A percentile compares a stretch with the other conserved stretches of the same genome.
These are phyloP conservation scores for Apteryx owenii DNA, from an alignment of 2,113 vertebrate species.

Conservation along the genomic window DNA sequence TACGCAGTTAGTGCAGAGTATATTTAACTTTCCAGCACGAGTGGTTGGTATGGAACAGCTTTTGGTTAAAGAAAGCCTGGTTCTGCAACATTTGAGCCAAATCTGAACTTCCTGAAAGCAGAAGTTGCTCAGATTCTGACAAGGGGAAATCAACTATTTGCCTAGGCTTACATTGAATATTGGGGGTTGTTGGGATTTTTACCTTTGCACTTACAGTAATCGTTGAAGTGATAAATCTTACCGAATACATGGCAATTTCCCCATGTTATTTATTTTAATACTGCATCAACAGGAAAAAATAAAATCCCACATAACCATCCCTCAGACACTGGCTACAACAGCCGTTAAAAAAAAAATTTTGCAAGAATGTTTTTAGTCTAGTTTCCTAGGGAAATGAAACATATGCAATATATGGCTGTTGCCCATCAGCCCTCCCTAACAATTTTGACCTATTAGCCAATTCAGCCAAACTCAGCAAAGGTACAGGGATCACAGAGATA, in stretches of 20 bases:
- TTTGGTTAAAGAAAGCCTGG: background rate
- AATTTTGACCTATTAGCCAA: background rate
- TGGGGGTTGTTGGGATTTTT: background rate
- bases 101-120: background rate
- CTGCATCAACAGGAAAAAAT: background rate
- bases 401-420: background rate
- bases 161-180: background rate
- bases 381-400: background rate
- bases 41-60: background rate
- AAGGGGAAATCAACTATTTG: background rate
- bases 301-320: background rate
- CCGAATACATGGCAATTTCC: background rate
- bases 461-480: background rate
- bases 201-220: background rate
- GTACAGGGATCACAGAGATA: background rate
- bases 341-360: background rate
- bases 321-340: background rate
- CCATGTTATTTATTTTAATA: background rate
- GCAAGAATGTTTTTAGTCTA: background rate
- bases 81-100: background rate
- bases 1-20: background rate
- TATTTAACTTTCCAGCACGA: background rate
- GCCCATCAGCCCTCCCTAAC: background rate
- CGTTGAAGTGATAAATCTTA: background rate
- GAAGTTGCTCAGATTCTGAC: background rate